These are phyloP conservation scores for Drosophila kepulauana DNA, from an alignment of 1,140 invertebrate species.

Conservation along the genomic window DNA sequence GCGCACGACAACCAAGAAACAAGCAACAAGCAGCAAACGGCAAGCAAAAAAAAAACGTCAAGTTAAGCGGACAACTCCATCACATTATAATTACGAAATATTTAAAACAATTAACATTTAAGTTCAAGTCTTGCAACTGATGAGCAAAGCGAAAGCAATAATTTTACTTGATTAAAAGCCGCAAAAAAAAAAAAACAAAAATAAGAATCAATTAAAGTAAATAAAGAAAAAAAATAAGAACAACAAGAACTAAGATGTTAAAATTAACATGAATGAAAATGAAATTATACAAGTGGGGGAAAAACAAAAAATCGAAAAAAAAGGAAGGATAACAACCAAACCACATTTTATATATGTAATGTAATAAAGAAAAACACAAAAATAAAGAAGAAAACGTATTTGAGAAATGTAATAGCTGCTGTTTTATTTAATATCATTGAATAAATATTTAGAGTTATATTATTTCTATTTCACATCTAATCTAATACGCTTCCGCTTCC, in stretches of 20 bases:
- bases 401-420: slow-evolving; percentile 64
- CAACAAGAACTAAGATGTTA: slow-evolving; percentile 51
- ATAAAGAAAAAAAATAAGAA: slow-evolving; percentile 40
- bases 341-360: slow-evolving; percentile 58
- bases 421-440: slow-evolving; percentile 66
- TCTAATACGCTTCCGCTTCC: slow-evolving; percentile 19
- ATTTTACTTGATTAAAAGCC: slow-evolving; percentile 69
- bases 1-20: slow-evolving; percentile 34
- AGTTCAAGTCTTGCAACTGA: slow-evolving; percentile 68
- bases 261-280: slow-evolving; percentile 51
- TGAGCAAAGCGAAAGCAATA: slow-evolving; percentile 75
- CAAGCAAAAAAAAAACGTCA: slow-evolving; percentile 4
- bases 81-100: slow-evolving; percentile 62
- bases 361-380: slow-evolving; percentile 13
- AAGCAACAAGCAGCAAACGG: background rate
- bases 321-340: slow-evolving; percentile 42
- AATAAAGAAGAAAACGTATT: slow-evolving; percentile 60
- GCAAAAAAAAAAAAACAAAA: slow-evolving; percentile 8
- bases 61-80: slow-evolving; percentile 41
- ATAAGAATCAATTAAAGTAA: slow-evolving; percentile 23
- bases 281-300: slow-evolving; percentile 67
- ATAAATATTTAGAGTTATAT: slow-evolving; percentile 70
- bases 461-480: slow-evolving; percentile 41
- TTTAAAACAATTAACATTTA: slow-evolving; percentile 59
- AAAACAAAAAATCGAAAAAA: slow-evolving; percentile 24